Percentiles rank a stretch among this genome's conserved stretches.
phyloP scores from a whole-genome alignment of 1,140 invertebrate genomes.

The Asobara japonica region DNA sequence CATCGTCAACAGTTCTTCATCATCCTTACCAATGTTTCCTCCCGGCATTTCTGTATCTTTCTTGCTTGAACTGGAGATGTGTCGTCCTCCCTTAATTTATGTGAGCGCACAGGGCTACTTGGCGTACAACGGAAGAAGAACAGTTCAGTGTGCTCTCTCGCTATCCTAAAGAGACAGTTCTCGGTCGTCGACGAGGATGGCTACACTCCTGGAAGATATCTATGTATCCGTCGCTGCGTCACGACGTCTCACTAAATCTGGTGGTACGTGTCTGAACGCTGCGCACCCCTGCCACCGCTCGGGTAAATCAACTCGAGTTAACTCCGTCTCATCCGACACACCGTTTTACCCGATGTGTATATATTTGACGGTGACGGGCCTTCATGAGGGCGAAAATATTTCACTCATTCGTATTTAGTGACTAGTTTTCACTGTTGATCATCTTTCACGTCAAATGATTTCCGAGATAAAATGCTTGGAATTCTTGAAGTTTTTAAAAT shows the following conservation, averaged over 20 bases:
- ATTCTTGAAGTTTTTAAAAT: too few species aligned
- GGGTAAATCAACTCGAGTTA: conserved; percentile 64
- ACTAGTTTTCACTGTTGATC: too few species aligned
- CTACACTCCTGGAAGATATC: conserved; percentile 61
- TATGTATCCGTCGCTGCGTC: conserved; percentile 63
- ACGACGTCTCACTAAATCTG: conserved; percentile 65
- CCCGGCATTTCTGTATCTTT: conserved; percentile 15
- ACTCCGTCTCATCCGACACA: conserved; percentile 59
- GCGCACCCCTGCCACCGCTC: conserved; percentile 44
- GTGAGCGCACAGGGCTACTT: conserved; percentile 55
- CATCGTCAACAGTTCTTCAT: conserved; percentile 16
- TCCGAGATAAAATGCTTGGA: too few species aligned
- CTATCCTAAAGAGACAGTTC: conserved; percentile 42
- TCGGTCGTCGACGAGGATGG: conserved; percentile 36
- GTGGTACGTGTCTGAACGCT: conserved; percentile 61
- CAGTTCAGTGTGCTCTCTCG: conserved; percentile 3
- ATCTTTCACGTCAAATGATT: too few species aligned
- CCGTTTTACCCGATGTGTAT: conserved; percentile 52
- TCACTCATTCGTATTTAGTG: too few species aligned
- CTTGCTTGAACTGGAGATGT: conserved; percentile 50
- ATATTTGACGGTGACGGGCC: conserved; percentile 38
- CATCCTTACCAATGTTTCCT: conserved; percentile 21
- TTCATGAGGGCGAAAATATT: neutral
- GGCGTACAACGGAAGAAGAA: conserved; percentile 50
- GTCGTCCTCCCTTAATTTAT: conserved; percentile 57